Evolutionary conservation across 1,140 invertebrate species (phyloP).

Genomic region (Tetraneura akinire): DNA sequence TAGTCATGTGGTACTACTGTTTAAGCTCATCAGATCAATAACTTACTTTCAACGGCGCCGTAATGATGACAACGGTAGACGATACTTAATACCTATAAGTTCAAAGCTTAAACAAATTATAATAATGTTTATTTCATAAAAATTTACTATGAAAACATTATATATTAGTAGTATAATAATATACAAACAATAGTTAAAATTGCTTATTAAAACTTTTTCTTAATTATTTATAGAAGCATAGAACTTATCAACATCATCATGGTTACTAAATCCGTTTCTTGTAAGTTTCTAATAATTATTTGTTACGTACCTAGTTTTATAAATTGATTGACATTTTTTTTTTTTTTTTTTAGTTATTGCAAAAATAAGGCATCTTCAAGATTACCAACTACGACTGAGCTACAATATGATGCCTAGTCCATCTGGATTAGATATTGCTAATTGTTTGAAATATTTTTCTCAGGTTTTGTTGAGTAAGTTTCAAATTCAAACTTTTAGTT

Average conservation of each 20-base stretch:
- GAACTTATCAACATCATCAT: conserved; percentile 32
- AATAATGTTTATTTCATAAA: too few species aligned
- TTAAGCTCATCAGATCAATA: conserved; percentile 13
- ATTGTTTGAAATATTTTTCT: conserved; percentile 96
- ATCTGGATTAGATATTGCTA: conserved; percentile 92
- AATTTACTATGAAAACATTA: too few species aligned
- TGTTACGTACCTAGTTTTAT: neutral
- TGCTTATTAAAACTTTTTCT: too few species aligned
- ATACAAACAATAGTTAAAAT: too few species aligned
- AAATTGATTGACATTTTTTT: neutral
- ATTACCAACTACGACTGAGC: conserved; percentile 89
- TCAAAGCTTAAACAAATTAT: neutral
- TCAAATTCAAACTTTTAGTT: too few species aligned
- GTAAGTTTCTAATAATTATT: conserved; percentile 39
- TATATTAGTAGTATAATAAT: too few species aligned
- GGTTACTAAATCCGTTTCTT: conserved; percentile 47
- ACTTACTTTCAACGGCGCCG: neutral
- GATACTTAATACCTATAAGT: neutral
- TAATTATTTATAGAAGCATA: too few species aligned
- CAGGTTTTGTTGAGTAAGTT: conserved; percentile 91
- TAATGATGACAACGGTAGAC: neutral
- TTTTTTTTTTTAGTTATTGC: conserved; percentile 79
- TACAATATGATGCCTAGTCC: conserved; percentile 90
- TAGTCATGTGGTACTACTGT: conserved; percentile 3
- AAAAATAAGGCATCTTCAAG: conserved; percentile 94